Percentiles rank a stretch among this genome's conserved stretches.
Evolutionary conservation across 1,140 invertebrate genomes (phyloP).

Genomic region (Meloidogyne chitwoodi): DNA sequence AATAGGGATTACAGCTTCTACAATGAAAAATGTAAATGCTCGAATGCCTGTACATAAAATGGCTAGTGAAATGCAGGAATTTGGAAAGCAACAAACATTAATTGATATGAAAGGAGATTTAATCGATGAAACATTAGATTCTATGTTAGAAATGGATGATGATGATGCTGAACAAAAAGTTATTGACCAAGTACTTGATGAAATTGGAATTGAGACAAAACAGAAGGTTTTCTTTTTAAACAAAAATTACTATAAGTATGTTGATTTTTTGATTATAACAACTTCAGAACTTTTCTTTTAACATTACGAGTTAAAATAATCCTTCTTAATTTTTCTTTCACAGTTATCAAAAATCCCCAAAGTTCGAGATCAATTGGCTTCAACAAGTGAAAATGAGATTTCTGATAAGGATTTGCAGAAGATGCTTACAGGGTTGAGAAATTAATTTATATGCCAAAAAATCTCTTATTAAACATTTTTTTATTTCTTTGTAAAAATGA

Average conservation of each 20-base stretch:
- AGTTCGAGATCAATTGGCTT: background rate
- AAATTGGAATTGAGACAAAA: constrained; percentile 89
- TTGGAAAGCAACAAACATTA: constrained; percentile 75
- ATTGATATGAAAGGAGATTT: constrained; percentile 93
- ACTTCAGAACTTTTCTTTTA: too few relatives aligned
- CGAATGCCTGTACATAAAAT: constrained; percentile 79
- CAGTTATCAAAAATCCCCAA: background rate
- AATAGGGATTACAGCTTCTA: constrained; percentile 73
- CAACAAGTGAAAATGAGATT: background rate
- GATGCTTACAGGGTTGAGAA: background rate
- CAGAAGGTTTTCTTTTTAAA: constrained; percentile 72
- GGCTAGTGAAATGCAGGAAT: constrained; percentile 75
- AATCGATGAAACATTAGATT: constrained; percentile 85
- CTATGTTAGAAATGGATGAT: constrained; percentile 76
- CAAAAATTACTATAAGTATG: too few relatives aligned
- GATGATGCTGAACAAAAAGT: constrained; percentile 81
- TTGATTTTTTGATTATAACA: too few relatives aligned
- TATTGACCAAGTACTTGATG: constrained; percentile 82
- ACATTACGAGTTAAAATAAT: too few relatives aligned
- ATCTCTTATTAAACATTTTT: too few relatives aligned
- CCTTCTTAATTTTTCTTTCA: background rate
- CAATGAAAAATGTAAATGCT: constrained; percentile 81
- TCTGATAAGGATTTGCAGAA: background rate
- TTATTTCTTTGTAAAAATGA: background rate
- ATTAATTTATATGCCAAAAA: background rate